Evolutionary conservation across 2,113 vertebrate genomes (phyloP).

Genomic region (Barbus barbus): DNA sequence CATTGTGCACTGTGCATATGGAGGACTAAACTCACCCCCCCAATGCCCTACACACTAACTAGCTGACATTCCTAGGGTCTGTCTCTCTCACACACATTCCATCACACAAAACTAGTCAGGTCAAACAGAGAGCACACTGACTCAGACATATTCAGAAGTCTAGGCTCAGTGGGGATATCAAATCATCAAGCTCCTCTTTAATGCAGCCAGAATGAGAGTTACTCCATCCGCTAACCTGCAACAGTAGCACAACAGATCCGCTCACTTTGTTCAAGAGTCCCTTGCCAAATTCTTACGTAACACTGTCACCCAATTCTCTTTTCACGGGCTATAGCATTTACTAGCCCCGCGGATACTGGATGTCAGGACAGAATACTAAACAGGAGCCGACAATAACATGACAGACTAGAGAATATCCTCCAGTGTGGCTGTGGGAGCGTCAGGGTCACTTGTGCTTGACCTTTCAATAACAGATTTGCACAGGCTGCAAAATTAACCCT

Average conservation of each 20-base stretch:
- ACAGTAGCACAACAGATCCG: constrained; percentile 29
- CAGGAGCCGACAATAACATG: constrained; percentile 1
- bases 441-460: constrained; percentile 24
- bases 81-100: constrained; percentile 38
- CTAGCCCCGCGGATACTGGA: constrained; percentile 2
- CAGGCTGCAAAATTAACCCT: not conserved
- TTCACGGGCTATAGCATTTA: constrained; percentile 30
- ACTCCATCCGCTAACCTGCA: constrained; percentile 30
- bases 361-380: constrained; percentile 34
- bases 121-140: constrained; percentile 11
- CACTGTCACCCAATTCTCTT: constrained; percentile 18
- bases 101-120: not conserved
- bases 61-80: constrained; percentile 42
- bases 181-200: constrained; percentile 11
- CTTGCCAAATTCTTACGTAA: constrained; percentile 40
- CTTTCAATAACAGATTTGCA: constrained; percentile 11
- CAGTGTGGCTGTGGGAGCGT: not conserved
- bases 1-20: not conserved
- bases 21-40: not conserved
- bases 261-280: constrained; percentile 25
- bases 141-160: constrained; percentile 5
- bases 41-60: constrained; percentile 16
- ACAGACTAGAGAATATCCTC: not conserved
- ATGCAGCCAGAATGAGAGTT: not conserved
- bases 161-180: not conserved